Percentiles rank a stretch among this genome's conserved stretches.
Conservation (phyloP, 2,797 vertebrate species). For the Moxostoma hubbsi region DNA sequence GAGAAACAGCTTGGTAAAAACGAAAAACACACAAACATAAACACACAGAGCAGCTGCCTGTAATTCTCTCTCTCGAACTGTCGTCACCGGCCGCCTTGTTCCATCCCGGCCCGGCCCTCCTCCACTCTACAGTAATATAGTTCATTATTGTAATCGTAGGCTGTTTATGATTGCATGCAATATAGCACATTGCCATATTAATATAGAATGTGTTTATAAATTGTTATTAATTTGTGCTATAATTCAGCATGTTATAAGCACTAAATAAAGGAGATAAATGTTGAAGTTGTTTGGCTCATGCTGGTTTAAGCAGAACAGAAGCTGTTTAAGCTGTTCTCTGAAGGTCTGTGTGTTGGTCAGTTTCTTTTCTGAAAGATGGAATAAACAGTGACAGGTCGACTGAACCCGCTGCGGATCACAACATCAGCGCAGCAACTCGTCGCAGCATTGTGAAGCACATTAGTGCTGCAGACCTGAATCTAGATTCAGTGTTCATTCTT, state of each 20-base stretch:
- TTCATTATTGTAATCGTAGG: not conserved
- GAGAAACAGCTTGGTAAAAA: no score
- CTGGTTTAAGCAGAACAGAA: not conserved
- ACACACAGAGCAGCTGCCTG: no score
- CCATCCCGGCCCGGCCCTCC: no score
- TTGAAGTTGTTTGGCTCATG: not conserved
- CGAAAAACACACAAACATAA: no score
- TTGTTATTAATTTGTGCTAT: no score
- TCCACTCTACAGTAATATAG: not conserved
- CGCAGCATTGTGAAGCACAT: conserved; percentile 42
- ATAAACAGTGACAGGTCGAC: conserved; percentile 54
- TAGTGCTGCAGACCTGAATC: conserved; percentile 45
- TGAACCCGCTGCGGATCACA: conserved; percentile 40
- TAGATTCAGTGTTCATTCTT: conserved; percentile 51
- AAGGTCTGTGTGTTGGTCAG: conserved; percentile 46
- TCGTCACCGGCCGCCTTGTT: no score
- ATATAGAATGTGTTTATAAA: no score
- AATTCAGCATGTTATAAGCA: not conserved
- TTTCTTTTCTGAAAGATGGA: conserved; percentile 51
- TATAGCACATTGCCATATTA: no score
- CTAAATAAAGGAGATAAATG: not conserved
- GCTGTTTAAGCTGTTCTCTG: conserved; percentile 29
- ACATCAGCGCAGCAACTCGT: conserved; percentile 42
- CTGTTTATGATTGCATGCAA: no score
- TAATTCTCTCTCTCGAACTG: no score